These are phyloP conservation scores for Mantis religiosa DNA, from an alignment of 2,888 invertebrate species.

Conservation along the genomic window DNA sequence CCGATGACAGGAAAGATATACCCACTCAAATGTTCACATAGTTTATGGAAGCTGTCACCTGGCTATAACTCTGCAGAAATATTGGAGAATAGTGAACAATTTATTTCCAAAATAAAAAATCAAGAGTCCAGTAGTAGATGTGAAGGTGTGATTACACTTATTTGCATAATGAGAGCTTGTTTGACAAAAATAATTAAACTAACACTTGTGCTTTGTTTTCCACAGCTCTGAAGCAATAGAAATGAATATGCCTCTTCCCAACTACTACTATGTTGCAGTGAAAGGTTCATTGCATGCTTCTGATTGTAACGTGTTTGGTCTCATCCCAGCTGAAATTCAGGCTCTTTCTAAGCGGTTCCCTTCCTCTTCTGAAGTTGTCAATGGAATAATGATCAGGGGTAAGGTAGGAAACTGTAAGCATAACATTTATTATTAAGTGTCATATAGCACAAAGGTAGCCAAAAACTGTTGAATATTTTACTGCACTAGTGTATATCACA, in stretches of 20 bases:
- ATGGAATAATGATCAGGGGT: slow-evolving; percentile 68
- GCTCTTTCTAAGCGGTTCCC: slow-evolving; percentile 68
- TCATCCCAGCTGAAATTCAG: slow-evolving; percentile 63
- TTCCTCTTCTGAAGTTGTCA: slow-evolving; percentile 58
- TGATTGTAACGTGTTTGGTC: slow-evolving; percentile 72
- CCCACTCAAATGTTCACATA: too few species aligned
- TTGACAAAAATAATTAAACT: background rate
- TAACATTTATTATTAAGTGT: too few species aligned
- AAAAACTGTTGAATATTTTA: too few species aligned
- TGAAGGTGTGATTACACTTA: too few species aligned
- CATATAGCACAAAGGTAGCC: too few species aligned
- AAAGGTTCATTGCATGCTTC: slow-evolving; percentile 74
- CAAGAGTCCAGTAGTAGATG: too few species aligned
- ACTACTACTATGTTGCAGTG: slow-evolving; percentile 69
- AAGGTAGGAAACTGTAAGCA: slow-evolving; percentile 19
- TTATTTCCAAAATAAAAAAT: too few species aligned
- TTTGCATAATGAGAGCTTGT: background rate
- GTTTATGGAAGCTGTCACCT: too few species aligned
- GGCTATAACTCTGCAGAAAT: too few species aligned
- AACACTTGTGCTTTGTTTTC: background rate
- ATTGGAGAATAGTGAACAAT: too few species aligned
- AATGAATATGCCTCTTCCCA: slow-evolving; percentile 34
- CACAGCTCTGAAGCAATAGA: background rate
- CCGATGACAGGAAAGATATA: too few species aligned
- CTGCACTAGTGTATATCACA: too few species aligned